Evolutionary conservation across 2,888 invertebrate genomes (phyloP), one percentile per base, ranked within the genome.

Genomic region (Phrixothrix hirtus): DNA sequence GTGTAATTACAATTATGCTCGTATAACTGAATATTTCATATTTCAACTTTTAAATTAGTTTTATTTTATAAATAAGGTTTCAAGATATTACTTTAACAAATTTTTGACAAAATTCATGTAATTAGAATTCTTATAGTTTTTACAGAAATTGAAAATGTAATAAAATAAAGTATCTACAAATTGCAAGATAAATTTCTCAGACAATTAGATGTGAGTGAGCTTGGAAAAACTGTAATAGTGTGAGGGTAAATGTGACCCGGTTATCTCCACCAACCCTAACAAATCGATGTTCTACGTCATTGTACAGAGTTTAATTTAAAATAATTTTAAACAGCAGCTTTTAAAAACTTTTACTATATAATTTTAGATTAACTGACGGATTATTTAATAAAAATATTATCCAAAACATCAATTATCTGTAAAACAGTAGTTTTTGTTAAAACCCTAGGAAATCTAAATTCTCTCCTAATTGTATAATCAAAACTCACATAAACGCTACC

Each of bases 261-360:
- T 68, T 70, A 66, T 64, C 58, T 63, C 61, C 42, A 42, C 51
- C 52, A 56, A 54, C 54, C 52, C 61, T 43, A 47, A 53, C 59
- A 62, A 65, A 71, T 71, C 71, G 71, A 71, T 71, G 64, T 44
- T 53, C 65, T 64, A 70, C 69, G 70, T 69, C 66, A 68, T 55
- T 17, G 44, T 43, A 60, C 66, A 65, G 62, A 64, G 59, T 52
- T 55, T 52, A 52, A 58, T 17, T 45, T 37, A 13, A 36, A 45
- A 30, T 45, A 43, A 43, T 43, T 43, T 32, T 15, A 14, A 17
- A 29, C 9, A 7, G 11, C 2, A 10, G 10, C 9, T 29, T 10
- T 29, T 2, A 4, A 10, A 7, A 3, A 7, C 21, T 21, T 7
- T 3, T 7, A 5, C 21, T 7, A 3, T 21, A 21, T 21, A 21